Evolutionary conservation across 2,888 invertebrate species (phyloP), one percentile per base, ranked within the genome.

Genomic region (Trissolcus brochymenae): DNA sequence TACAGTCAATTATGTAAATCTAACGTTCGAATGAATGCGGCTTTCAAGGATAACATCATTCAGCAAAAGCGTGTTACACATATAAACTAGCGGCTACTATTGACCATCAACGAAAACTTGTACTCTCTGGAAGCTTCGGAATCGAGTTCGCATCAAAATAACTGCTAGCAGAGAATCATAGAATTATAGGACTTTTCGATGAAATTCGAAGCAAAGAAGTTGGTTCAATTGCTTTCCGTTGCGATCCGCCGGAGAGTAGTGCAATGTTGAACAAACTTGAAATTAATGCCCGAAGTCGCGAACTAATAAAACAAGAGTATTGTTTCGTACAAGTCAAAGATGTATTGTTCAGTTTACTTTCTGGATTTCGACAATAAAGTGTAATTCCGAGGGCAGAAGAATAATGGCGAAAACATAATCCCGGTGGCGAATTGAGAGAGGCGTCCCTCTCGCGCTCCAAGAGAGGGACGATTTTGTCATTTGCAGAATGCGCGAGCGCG

Each of bases 271-370:
- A 66, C 73, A 25, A 66, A 66, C 73, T 73, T 73, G 50, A 73
- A 66, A 73, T 73, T 73, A 73, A 73, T 73, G 73, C 56, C 61
- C 56, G 14, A 73, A 73, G 73, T 73, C 73, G 51, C 35, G 61
- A 73, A 73, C 73, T 73, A 73, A 73, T 73, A 73, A 73, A 66
- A 73, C 73, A 66, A 59, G 73, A 51, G 61, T 56, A 73, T 61
- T 73, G 73, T 66, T 73, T 73, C 53, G 73, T 60, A 56, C 61
- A 43, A 73, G 66, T 61, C 66, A 51, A 66, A 73, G 66, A 73
- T 56, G 61, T 56, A 73, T 73, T 66, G 73, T 73, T 66, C 60
- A 29, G 60, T 73, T 66, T 73, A 66, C 61, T 66, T 73, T 73
- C 73, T 73, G 21, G 61, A 49, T 66, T 73, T 66, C 29, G 55